Evolutionary conservation across 2,888 invertebrate genomes (phyloP), one percentile per base, ranked within the genome.

Genomic region (Druceiella hillmani): DNA sequence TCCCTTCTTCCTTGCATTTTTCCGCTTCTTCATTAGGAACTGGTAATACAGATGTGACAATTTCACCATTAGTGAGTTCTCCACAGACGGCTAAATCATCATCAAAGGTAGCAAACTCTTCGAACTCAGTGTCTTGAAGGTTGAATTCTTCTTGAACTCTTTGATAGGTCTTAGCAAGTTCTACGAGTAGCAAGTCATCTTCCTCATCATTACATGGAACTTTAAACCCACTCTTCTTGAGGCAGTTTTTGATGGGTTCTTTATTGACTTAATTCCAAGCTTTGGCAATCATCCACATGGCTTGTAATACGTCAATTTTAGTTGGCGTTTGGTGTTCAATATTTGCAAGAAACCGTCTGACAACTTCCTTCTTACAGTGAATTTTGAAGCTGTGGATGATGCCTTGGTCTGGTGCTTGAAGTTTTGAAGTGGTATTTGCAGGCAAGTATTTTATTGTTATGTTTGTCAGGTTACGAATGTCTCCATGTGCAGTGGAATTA

Each of bases 191-290:
- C 43, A 46, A 43, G 33, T 44, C 44, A 40, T 45, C 40, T 34
- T 35, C 38, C 38, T 46, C 46, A 41, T 44, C 42, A 45, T 45
- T 39, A 41, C 48, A 40, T 46, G 44, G 40, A 30, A 41, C 43
- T 44, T 41, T 37, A 49, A 52, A 49, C 36, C 50, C 48, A 43
- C 38, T 40, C 24, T 47, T 50, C 44, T 49, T 51, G 43, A 50
- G 50, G 45, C 51, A 51, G 44, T 50, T 52, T 46, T 35, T 30
- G 33, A 52, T 46, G 27, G 46, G 50, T 38, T 37, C 44, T 39
- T 44, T 34, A 31, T 39, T 50, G 38, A 50, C 46, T 32, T 38
- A 4, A 42, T 44, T 41, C 49, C 49, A 47, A 40, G 47, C 43
- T 46, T 50, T 50, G 29, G 39, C 38, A 27, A 41, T 38, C 43